These are phyloP conservation scores for Diachasmimorpha longicaudata DNA, from an alignment of 1,140 invertebrate species.

Conservation along the genomic window DNA sequence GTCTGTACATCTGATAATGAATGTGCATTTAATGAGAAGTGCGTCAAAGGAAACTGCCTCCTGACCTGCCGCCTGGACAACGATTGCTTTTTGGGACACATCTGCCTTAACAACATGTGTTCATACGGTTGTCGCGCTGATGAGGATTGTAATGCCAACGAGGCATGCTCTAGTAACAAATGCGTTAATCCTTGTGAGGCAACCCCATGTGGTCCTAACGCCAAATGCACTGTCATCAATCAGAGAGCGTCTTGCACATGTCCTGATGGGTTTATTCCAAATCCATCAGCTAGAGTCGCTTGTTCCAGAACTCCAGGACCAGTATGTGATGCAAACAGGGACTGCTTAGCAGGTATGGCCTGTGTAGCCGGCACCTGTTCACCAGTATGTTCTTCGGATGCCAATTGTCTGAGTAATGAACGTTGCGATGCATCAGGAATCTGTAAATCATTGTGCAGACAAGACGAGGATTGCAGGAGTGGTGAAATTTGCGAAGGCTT, in stretches of 20 bases:
- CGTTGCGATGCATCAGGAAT: slow-evolving; percentile 68
- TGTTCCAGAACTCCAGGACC: slow-evolving; percentile 78
- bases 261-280: slow-evolving; percentile 77
- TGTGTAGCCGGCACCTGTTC: slow-evolving; percentile 77
- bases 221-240: slow-evolving; percentile 79
- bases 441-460: slow-evolving; percentile 76
- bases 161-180: slow-evolving; percentile 79
- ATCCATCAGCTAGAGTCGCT: slow-evolving; percentile 81
- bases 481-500: slow-evolving; percentile 84
- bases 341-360: slow-evolving; percentile 72
- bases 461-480: slow-evolving; percentile 80
- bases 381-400: slow-evolving; percentile 76
- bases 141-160: slow-evolving; percentile 83
- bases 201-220: slow-evolving; percentile 84
- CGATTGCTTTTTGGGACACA: slow-evolving; percentile 89
- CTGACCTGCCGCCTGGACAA: slow-evolving; percentile 88
- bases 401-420: slow-evolving; percentile 82
- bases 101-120: slow-evolving; percentile 85
- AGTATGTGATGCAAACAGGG: slow-evolving; percentile 74
- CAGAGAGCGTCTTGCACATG: slow-evolving; percentile 85
- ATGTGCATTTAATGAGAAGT: slow-evolving; percentile 91
- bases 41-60: slow-evolving; percentile 79
- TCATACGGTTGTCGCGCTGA: slow-evolving; percentile 84
- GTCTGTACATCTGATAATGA: slow-evolving; percentile 78
- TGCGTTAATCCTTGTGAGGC: slow-evolving; percentile 80